These are phyloP conservation scores for Drosophila kuntzei DNA, from an alignment of 2,888 invertebrate species.

Conservation along the genomic window DNA sequence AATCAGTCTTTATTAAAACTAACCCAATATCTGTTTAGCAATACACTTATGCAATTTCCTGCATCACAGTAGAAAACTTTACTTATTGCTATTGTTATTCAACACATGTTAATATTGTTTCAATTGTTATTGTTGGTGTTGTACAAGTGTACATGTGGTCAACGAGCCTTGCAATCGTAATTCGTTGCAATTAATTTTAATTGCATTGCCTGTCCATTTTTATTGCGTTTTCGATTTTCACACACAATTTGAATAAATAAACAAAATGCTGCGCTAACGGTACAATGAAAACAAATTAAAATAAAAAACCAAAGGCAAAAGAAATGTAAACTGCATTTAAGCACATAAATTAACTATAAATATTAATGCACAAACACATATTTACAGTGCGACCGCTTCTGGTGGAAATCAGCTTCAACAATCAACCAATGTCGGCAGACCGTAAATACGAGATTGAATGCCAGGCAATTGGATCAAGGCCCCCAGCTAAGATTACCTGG, in stretches of 20 bases:
- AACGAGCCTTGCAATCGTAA: constrained; percentile 54
- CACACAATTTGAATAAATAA: constrained; percentile 78
- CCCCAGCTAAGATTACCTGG: constrained; percentile 94
- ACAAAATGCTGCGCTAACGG: constrained; percentile 49
- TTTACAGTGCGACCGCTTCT: constrained; percentile 91
- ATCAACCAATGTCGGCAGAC: constrained; percentile 93
- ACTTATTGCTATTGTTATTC: constrained; percentile 6
- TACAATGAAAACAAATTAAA: constrained; percentile 23
- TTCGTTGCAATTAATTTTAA: constrained; percentile 78
- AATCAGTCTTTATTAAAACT: background rate
- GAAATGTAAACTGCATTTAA: constrained; percentile 64
- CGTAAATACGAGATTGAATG: constrained; percentile 93
- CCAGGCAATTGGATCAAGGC: constrained; percentile 93
- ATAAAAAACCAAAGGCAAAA: constrained; percentile 15
- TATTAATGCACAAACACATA: constrained; percentile 56
- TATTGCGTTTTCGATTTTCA: constrained; percentile 74
- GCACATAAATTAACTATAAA: constrained; percentile 72
- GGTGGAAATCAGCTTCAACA: constrained; percentile 92
- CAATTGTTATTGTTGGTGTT: constrained; percentile 10
- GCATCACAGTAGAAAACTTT: background rate
- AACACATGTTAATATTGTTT: background rate
- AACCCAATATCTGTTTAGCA: background rate
- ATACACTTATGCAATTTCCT: background rate
- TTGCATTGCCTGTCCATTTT: constrained; percentile 69
- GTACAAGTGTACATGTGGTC: constrained; percentile 27